A percentile compares a stretch with the other conserved stretches of the same genome.
phyloP scores from a whole-genome alignment of 2,888 invertebrate genomes.

The Drosophila paranaensis region DNA sequence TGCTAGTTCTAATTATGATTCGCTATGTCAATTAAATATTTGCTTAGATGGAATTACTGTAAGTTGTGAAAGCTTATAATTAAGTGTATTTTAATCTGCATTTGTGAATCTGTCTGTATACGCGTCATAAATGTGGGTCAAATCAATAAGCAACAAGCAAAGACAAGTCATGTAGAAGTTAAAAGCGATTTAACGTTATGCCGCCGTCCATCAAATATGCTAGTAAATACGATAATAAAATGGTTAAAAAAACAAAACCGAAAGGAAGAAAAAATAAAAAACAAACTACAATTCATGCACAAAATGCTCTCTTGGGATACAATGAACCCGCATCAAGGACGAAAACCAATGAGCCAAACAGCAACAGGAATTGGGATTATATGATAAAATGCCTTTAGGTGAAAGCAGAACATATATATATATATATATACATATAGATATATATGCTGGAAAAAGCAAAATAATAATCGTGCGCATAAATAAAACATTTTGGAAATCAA shows the following conservation, averaged over 20 bases:
- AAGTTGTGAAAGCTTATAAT: constrained; percentile 20
- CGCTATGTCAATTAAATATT: too few species aligned
- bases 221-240: constrained; percentile 70
- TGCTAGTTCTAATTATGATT: too few species aligned
- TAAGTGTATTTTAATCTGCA: constrained; percentile 23
- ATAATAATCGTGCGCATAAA: constrained; percentile 76
- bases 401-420: constrained; percentile 41
- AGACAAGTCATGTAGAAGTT: constrained; percentile 34
- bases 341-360: constrained; percentile 69
- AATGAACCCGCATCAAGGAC: constrained; percentile 69
- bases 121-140: constrained; percentile 40
- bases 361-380: constrained; percentile 57
- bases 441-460: constrained; percentile 49
- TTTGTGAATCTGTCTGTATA: neutral
- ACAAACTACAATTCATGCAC: constrained; percentile 49
- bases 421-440: neutral
- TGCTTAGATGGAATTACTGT: too few species aligned
- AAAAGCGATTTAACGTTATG: constrained; percentile 60
- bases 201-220: constrained; percentile 43
- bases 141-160: constrained; percentile 47
- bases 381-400: constrained; percentile 76
- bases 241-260: constrained; percentile 27
- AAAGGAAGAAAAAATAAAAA: neutral
- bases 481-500: constrained; percentile 77
- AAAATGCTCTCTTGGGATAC: constrained; percentile 56